These are phyloP conservation scores for Sorex araneus DNA, from an alignment of 2,113 vertebrate species.

Conservation along the genomic window DNA sequence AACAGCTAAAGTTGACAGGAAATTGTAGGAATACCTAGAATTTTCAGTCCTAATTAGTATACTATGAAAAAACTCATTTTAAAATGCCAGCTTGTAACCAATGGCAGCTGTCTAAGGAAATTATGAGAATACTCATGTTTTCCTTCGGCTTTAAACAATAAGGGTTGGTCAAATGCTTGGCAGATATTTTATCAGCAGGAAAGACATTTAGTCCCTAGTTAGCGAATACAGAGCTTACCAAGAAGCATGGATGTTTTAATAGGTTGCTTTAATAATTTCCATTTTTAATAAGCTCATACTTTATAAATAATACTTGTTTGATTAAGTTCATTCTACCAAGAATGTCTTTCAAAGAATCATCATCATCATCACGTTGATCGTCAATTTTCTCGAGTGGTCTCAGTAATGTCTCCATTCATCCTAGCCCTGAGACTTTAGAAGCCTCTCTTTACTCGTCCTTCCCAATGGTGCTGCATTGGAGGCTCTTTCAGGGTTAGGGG, in stretches of 20 bases:
- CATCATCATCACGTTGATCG: too few species aligned
- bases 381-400: too few species aligned
- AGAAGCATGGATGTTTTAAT: slow-evolving; percentile 24
- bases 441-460: too few species aligned
- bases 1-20: not conserved
- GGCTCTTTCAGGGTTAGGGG: too few species aligned
- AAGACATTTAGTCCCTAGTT: not conserved
- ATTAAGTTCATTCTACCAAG: slow-evolving; percentile 9
- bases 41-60: slow-evolving; percentile 35
- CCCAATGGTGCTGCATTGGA: too few species aligned
- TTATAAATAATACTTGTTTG: slow-evolving; percentile 14
- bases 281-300: slow-evolving; percentile 17
- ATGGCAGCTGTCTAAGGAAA: slow-evolving; percentile 43
- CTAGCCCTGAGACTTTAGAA: too few species aligned
- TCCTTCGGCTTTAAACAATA: slow-evolving; percentile 45
- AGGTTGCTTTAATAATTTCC: slow-evolving; percentile 45
- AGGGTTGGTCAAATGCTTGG: not conserved
- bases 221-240: not conserved
- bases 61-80: slow-evolving; percentile 19
- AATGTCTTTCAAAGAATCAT: not conserved
- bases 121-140: not conserved
- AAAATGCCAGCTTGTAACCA: slow-evolving; percentile 31
- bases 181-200: slow-evolving; percentile 44
- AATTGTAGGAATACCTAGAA: not conserved
- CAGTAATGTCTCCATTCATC: too few species aligned